phyloP scores from a whole-genome alignment of 2,797 vertebrate species.

The Fistularia tabacaria region DNA sequence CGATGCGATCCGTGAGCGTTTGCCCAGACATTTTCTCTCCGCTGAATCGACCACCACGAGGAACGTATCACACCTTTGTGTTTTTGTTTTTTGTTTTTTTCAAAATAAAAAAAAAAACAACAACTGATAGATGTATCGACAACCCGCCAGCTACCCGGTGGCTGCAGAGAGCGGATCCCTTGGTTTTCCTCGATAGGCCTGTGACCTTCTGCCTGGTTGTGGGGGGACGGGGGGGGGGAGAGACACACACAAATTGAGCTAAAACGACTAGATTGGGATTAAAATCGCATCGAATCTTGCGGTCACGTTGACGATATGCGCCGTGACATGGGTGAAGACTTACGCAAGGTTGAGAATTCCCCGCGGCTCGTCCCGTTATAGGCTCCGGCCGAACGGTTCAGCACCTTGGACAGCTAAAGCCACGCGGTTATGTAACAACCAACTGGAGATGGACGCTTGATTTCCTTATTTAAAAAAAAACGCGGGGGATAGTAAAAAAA shows the following conservation, averaged over 20 bases:
- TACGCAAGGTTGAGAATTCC: constrained; percentile 65
- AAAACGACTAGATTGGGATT: constrained; percentile 1
- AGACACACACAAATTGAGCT: constrained; percentile 21
- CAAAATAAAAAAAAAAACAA: constrained; percentile 9
- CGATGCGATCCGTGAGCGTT: constrained; percentile 98
- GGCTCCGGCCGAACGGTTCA: constrained; percentile 55
- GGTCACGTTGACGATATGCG: constrained; percentile 32
- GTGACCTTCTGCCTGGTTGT: constrained; percentile 62
- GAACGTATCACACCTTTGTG: constrained; percentile 44
- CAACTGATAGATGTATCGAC: constrained; percentile 1
- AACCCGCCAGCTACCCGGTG: constrained; percentile 28
- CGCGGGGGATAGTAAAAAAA: background rate
- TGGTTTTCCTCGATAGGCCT: constrained; percentile 44
- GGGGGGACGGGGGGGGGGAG: constrained; percentile 7
- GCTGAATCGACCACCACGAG: constrained; percentile 54
- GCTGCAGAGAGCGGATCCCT: constrained; percentile 18
- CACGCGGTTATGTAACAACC: constrained; percentile 71
- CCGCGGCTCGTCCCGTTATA: constrained; percentile 47
- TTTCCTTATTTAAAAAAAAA: constrained; percentile 26
- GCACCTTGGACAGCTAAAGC: constrained; percentile 72
- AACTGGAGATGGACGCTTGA: constrained; percentile 30
- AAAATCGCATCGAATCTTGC: constrained; percentile 15
- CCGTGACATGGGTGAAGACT: constrained; percentile 52
- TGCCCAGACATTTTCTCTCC: constrained; percentile 97
- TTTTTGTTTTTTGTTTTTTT: too few relatives aligned